A percentile compares a stretch with the other conserved stretches of the same genome.
Conservation (phyloP, 30 jellyfish, hydroid and myxozoan species). For the Cassiopea xamachana region DNA sequence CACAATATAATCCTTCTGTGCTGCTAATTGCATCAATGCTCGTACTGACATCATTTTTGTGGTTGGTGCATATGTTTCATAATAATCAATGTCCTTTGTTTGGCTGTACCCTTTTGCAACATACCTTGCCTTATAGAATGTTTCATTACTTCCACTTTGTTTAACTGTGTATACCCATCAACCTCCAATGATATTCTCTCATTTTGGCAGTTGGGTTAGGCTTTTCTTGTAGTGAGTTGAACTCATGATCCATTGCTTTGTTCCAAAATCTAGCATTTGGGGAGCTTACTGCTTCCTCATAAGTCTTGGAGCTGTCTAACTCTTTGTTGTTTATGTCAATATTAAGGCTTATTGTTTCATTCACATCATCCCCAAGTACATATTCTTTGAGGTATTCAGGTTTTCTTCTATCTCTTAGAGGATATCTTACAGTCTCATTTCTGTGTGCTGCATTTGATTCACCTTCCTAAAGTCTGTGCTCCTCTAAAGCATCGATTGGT, state of each 20-base stretch:
- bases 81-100: too few relatives aligned
- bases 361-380: not conserved
- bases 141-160: too few relatives aligned
- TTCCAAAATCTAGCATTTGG: not conserved
- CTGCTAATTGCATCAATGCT: too few relatives aligned
- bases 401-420: not conserved
- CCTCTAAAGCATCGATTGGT: not conserved
- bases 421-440: not conserved
- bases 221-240: not conserved
- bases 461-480: not conserved
- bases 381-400: not conserved
- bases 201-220: too few relatives aligned
- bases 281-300: not conserved
- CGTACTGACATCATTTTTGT: too few relatives aligned
- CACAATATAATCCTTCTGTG: too few relatives aligned
- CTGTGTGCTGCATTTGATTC: not conserved
- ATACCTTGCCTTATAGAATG: too few relatives aligned
- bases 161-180: too few relatives aligned
- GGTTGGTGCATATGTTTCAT: too few relatives aligned
- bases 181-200: too few relatives aligned
- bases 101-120: too few relatives aligned
- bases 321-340: not conserved
- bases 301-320: not conserved
- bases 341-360: not conserved
- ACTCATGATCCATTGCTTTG: not conserved